A percentile compares a stretch with the other conserved stretches of the same genome.
phyloP scores from a whole-genome alignment of 2,888 invertebrate genomes.

The Lochmaea capreae region DNA sequence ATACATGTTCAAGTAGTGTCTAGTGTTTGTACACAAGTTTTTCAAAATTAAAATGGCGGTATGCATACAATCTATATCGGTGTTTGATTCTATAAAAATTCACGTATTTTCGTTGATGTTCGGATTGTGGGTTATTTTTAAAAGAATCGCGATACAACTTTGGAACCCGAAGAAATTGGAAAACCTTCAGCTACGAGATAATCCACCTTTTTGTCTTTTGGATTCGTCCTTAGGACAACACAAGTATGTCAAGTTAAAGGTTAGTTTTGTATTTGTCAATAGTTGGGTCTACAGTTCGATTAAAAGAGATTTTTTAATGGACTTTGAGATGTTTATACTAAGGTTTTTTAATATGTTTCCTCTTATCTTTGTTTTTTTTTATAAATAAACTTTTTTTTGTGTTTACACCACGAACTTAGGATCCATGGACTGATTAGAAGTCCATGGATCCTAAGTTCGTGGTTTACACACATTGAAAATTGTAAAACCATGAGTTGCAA shows the following conservation, averaged over 20 bases:
- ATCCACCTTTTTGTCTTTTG: slow-evolving; percentile 72
- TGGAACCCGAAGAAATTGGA: slow-evolving; percentile 68
- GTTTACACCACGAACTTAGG: no score
- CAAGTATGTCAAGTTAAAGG: slow-evolving; percentile 75
- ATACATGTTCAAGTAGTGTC: slow-evolving; percentile 10
- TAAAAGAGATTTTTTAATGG: background rate
- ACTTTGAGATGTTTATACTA: background rate
- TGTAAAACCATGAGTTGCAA: no score
- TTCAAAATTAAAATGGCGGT: slow-evolving; percentile 12
- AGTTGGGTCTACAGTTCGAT: background rate
- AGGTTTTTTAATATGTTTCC: background rate
- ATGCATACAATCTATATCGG: slow-evolving; percentile 67
- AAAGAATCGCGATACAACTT: slow-evolving; percentile 66
- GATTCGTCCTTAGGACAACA: slow-evolving; percentile 72
- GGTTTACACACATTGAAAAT: no score
- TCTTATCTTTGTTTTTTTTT: background rate
- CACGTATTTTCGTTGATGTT: slow-evolving; percentile 67
- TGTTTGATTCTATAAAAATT: slow-evolving; percentile 66
- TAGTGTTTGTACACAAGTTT: slow-evolving; percentile 12
- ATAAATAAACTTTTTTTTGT: no score
- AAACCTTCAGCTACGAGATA: slow-evolving; percentile 66
- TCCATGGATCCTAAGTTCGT: no score
- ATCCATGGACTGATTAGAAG: no score
- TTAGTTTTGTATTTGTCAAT: slow-evolving; percentile 58
- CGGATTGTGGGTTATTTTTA: slow-evolving; percentile 68